Evolutionary conservation across 2,888 invertebrate genomes (phyloP).

Genomic region (Catocala sponsa): DNA sequence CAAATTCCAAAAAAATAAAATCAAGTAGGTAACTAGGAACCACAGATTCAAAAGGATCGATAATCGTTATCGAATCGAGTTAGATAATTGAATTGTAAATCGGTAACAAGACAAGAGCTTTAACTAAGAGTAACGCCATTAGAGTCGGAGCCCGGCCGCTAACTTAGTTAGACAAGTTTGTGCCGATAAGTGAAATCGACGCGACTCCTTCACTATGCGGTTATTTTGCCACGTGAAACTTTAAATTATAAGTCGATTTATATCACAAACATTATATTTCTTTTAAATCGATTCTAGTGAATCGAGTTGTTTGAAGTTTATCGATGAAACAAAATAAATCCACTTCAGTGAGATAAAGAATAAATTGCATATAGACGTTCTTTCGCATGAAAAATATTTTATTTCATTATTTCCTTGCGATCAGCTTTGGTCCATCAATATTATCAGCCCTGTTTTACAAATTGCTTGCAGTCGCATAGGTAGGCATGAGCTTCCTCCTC

Average conservation of each 20-base stretch:
- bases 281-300: neutral
- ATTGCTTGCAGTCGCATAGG: no score
- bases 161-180: conserved; percentile 77
- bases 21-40: conserved; percentile 2
- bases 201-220: conserved; percentile 60
- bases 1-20: conserved; percentile 3
- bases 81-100: conserved; percentile 68
- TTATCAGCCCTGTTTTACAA: no score
- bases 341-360: no score
- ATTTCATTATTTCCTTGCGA: no score
- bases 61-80: conserved; percentile 57
- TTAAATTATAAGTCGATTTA: conserved; percentile 46
- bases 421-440: no score
- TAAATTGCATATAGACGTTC: no score
- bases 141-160: conserved; percentile 63
- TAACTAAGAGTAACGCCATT: conserved; percentile 72
- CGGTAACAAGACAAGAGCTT: conserved; percentile 70
- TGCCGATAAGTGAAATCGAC: conserved; percentile 72
- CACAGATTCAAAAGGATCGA: conserved; percentile 33
- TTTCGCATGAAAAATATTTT: no score
- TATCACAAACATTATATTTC: conserved; percentile 20
- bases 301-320: conserved; percentile 6
- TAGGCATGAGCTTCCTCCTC: no score
- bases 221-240: conserved; percentile 49
- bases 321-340: neutral